Percentiles rank a stretch among this genome's conserved stretches.
These are phyloP conservation scores for Gymnoscelis rufifasciata DNA, from an alignment of 2,888 invertebrate genomes.

Conservation along the genomic window DNA sequence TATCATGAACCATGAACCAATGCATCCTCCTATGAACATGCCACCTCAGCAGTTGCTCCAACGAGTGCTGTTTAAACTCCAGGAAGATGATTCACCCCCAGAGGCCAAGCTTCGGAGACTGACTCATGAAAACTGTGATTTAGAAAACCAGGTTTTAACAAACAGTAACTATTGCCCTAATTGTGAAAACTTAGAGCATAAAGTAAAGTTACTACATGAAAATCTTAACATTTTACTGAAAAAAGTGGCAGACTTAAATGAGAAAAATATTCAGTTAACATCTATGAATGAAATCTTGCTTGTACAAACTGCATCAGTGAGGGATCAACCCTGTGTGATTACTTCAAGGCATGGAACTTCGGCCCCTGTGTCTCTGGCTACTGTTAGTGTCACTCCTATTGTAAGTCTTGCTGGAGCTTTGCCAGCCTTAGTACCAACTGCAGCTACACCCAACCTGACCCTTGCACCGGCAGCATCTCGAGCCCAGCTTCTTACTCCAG, in stretches of 20 bases:
- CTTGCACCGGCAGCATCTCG: slow-evolving; percentile 67
- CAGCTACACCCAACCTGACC: slow-evolving; percentile 61
- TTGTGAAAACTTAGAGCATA: slow-evolving; percentile 65
- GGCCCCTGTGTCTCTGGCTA: slow-evolving; percentile 69
- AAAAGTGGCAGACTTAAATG: slow-evolving; percentile 65
- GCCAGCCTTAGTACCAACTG: slow-evolving; percentile 63
- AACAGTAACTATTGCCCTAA: slow-evolving; percentile 51
- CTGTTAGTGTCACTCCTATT: slow-evolving; percentile 72
- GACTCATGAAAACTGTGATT: slow-evolving; percentile 52
- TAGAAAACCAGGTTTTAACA: slow-evolving; percentile 54
- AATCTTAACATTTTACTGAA: slow-evolving; percentile 71
- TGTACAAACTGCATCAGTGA: slow-evolving; percentile 62
- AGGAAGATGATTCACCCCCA: slow-evolving; percentile 66
- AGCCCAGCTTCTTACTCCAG: slow-evolving; percentile 68
- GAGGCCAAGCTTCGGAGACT: slow-evolving; percentile 65
- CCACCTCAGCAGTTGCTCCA: slow-evolving; percentile 43
- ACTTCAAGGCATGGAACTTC: slow-evolving; percentile 71
- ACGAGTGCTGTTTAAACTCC: slow-evolving; percentile 46
- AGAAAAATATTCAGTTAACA: slow-evolving; percentile 68
- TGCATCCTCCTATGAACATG: slow-evolving; percentile 33
- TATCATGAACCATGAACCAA: slow-evolving; percentile 40
- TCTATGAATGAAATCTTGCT: slow-evolving; percentile 74
- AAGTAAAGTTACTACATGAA: slow-evolving; percentile 67
- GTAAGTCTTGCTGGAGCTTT: slow-evolving; percentile 68
- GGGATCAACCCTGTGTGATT: slow-evolving; percentile 70